Evolutionary conservation across 2,797 vertebrate species (phyloP).

Genomic region (Jordanella pulchra): DNA sequence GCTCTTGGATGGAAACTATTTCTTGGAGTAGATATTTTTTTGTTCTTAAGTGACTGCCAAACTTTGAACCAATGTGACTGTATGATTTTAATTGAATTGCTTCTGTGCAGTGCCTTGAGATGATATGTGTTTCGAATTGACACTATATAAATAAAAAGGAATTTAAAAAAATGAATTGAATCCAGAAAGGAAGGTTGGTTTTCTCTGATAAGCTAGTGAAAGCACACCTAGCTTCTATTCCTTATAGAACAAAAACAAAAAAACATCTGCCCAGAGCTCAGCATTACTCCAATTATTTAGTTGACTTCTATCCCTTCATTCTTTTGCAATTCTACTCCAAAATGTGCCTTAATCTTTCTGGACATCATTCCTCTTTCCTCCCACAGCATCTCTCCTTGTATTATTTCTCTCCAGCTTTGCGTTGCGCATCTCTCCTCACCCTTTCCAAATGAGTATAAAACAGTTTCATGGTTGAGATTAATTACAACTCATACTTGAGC

Average conservation of each 20-base stretch:
- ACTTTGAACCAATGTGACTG: too few relatives aligned
- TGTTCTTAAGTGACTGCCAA: slow-evolving; percentile 55
- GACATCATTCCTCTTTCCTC: slow-evolving; percentile 23
- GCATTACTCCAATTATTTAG: slow-evolving; percentile 50
- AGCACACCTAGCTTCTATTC: neutral
- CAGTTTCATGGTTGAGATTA: slow-evolving; percentile 49
- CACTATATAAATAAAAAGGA: too few relatives aligned
- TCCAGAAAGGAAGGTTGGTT: slow-evolving; percentile 62
- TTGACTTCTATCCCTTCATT: slow-evolving; percentile 33
- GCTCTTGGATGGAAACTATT: slow-evolving; percentile 44
- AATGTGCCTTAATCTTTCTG: slow-evolving; percentile 38
- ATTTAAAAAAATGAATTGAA: too few relatives aligned
- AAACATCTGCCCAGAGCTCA: slow-evolving; percentile 13
- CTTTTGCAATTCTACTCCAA: slow-evolving; percentile 40
- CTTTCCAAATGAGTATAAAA: slow-evolving; percentile 66
- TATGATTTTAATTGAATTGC: too few relatives aligned
- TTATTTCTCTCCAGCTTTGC: slow-evolving; percentile 50
- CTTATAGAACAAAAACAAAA: too few relatives aligned
- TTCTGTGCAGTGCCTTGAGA: too few relatives aligned
- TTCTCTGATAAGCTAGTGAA: slow-evolving; percentile 47
- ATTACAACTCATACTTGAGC: slow-evolving; percentile 49
- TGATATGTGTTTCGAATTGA: too few relatives aligned
- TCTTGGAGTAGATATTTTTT: slow-evolving; percentile 64
- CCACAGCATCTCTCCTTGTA: slow-evolving; percentile 23
- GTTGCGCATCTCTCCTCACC: slow-evolving; percentile 51